Evolutionary conservation across 2,888 invertebrate species (phyloP).

Genomic region (Agonum fuliginosum): DNA sequence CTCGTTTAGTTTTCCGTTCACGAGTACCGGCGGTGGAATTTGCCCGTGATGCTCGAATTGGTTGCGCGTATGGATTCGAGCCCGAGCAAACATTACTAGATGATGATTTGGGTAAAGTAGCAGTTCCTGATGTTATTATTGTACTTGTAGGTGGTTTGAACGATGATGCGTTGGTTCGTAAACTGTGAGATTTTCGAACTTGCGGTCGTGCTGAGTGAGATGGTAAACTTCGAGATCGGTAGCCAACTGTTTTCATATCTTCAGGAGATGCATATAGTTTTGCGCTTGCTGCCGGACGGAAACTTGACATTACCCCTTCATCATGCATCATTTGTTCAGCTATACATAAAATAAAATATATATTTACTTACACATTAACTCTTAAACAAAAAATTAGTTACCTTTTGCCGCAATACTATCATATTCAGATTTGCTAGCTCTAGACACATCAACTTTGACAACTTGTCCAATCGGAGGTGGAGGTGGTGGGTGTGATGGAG

Average conservation of each 20-base stretch:
- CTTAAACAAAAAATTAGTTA: conserved; percentile 60
- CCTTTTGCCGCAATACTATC: conserved; percentile 69
- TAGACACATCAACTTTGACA: conserved; percentile 80
- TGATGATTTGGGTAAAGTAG: conserved; percentile 65
- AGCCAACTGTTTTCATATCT: conserved; percentile 85
- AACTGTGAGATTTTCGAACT: conserved; percentile 79
- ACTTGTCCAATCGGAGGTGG: conserved; percentile 84
- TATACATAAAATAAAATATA: no score
- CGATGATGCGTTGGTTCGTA: conserved; percentile 74
- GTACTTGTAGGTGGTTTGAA: conserved; percentile 73
- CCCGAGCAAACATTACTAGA: conserved; percentile 51
- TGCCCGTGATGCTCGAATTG: conserved; percentile 73
- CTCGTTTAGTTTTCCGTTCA: conserved; percentile 46
- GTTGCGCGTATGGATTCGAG: conserved; percentile 77
- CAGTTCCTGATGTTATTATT: conserved; percentile 73
- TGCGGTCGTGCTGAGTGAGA: conserved; percentile 76
- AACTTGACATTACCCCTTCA: conserved; percentile 85
- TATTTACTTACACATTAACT: background rate
- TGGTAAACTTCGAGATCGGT: conserved; percentile 75
- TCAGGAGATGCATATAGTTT: conserved; percentile 93
- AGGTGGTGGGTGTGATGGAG: conserved; percentile 89
- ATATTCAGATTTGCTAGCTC: conserved; percentile 67
- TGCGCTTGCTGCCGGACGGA: conserved; percentile 89
- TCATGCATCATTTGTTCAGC: conserved; percentile 28
- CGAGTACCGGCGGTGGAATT: conserved; percentile 69